Evolutionary conservation across 1,140 invertebrate genomes (phyloP).

Genomic region (Catajapyx aquilonaris): DNA sequence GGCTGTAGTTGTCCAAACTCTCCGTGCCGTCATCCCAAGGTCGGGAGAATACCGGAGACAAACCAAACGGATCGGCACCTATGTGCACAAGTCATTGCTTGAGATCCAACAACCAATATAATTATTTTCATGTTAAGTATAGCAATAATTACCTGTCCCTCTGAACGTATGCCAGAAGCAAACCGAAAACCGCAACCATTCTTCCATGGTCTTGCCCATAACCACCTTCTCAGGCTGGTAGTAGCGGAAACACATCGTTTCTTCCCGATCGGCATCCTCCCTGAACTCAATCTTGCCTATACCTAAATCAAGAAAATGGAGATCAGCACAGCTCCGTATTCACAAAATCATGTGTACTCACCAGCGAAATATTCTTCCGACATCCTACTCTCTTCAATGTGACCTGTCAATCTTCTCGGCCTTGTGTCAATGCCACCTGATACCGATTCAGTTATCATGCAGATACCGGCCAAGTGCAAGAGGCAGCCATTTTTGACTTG

Average conservation of each 20-base stretch:
- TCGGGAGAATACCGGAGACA: conserved; percentile 22
- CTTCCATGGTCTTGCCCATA: conserved; percentile 32
- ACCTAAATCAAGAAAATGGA: conserved; percentile 15
- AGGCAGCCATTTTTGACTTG: no score
- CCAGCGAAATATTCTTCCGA: background rate
- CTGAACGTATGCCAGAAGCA: conserved; percentile 29
- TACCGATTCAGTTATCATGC: no score
- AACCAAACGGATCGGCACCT: conserved; percentile 29
- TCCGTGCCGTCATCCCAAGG: conserved; percentile 34
- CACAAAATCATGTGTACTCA: background rate
- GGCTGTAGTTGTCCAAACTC: conserved; percentile 32
- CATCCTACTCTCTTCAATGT: no score
- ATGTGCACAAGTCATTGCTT: conserved; percentile 11
- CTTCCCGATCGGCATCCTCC: conserved; percentile 22
- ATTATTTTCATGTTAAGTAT: background rate
- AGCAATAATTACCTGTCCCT: conserved; percentile 19
- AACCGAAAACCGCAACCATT: conserved; percentile 39
- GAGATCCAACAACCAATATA: no score
- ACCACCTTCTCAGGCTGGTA: conserved; percentile 31
- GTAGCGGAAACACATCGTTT: conserved; percentile 29
- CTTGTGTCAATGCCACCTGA: no score
- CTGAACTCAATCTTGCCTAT: conserved; percentile 31
- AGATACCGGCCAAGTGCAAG: no score
- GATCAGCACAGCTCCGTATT: background rate
- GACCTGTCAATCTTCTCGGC: no score